Base-by-base conservation (phyloP, 2,888 invertebrate genomes). In the Caenorhabditis sulstoni region DNA sequence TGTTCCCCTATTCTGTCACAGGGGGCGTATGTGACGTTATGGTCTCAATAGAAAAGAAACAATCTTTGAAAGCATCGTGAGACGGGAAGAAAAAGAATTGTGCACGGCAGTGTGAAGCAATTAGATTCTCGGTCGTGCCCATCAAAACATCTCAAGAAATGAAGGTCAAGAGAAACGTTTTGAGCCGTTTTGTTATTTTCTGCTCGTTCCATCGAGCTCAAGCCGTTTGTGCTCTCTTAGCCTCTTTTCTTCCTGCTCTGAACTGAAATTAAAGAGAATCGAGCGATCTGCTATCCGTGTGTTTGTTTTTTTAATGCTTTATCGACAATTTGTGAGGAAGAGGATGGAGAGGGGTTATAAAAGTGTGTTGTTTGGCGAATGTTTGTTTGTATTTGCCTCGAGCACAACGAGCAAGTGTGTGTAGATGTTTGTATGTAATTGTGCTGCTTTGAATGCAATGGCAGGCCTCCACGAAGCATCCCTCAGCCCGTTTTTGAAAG, bases 341-440 rank as follows among this genome's bases (percentile, higher is more conserved):
- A 29, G 29, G 29, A 7, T 44, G 23, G 23, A 37, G 37, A 22
- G 41, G 58, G 73, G 50, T 64, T 50, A 73, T 73, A 58, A 73
- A 71, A 73, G 39, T 50, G 64, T 58, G 64, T 73, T 64, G 58
- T 73, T 73, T 64, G 73, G 64, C 64, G 50, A 58, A 73, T 73
- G 64, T 64, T 71, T 71, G 71, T 71, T 73, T 73, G 73, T 73
- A 73, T 73, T 73, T 73, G 73, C 73, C 57, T 64, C 73, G 73
- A 73, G 73, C 70, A 70, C 53, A 70, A 62, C 70, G 61, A 47
- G 70, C 61, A 70, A 70, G 70, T 70, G 70, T 70, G 61, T 58
- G 64, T 64, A 73, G 73, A 73, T 73, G 73, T 58, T 73, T 73
- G 73, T 73, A 73, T 73, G 73, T 73, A 73, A 73, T 73, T 73